These are phyloP conservation scores for Pachycephus smyrnensis DNA, from an alignment of 2,888 invertebrate genomes.

Conservation along the genomic window DNA sequence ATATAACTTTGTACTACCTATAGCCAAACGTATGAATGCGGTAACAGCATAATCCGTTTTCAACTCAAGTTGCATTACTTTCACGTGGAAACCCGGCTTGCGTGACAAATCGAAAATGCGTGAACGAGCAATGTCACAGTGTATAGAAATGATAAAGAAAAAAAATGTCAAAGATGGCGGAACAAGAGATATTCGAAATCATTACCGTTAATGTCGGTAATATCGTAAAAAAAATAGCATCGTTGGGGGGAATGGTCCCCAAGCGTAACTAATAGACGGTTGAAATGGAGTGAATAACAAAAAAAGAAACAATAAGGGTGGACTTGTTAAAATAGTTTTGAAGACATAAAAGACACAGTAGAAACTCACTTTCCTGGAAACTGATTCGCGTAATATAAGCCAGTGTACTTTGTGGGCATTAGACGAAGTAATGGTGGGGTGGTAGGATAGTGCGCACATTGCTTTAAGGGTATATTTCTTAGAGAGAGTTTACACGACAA, in stretches of 20 bases:
- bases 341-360: neutral
- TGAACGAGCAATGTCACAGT: neutral
- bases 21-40: neutral
- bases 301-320: neutral
- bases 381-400: neutral
- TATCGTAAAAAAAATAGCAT: neutral
- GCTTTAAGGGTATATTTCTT: constrained; percentile 9
- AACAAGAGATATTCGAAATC: neutral
- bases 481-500: constrained; percentile 18
- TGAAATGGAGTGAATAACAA: neutral
- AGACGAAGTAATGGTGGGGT: too few species aligned
- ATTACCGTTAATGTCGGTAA: neutral
- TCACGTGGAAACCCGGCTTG: neutral
- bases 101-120: neutral
- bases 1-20: neutral
- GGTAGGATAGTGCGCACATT: neutral
- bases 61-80: neutral
- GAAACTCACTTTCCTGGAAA: neutral
- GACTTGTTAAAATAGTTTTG: neutral
- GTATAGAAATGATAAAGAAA: neutral
- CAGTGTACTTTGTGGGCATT: neutral
- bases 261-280: neutral
- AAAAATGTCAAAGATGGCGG: neutral
- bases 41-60: neutral
- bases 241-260: neutral